Evolutionary conservation across 1,140 invertebrate genomes (phyloP).

Genomic region (Plutomurus gul): DNA sequence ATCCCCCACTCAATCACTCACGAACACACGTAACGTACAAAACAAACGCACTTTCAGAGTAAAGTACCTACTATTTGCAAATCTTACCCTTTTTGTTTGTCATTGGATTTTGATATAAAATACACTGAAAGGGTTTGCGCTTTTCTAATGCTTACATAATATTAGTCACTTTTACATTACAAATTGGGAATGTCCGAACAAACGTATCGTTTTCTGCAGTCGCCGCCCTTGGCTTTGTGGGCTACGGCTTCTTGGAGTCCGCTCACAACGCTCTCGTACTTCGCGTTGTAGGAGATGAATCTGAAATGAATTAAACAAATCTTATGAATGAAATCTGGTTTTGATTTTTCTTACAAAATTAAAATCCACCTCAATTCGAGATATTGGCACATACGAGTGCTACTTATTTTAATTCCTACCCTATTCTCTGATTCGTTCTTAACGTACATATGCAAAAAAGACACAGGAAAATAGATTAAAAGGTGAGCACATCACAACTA

Average conservation of each 20-base stretch:
- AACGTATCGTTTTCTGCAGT: slow-evolving; percentile 52
- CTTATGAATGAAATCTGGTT: background rate
- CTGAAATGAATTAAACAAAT: slow-evolving; percentile 46
- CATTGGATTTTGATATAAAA: slow-evolving; percentile 30
- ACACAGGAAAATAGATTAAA: no score
- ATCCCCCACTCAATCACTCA: background rate
- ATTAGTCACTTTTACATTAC: slow-evolving; percentile 38
- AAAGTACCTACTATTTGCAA: slow-evolving; percentile 11
- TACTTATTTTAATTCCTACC: no score
- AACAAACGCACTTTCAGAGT: background rate
- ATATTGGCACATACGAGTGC: no score
- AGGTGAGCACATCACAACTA: no score
- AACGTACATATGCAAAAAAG: no score
- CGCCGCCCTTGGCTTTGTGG: slow-evolving; percentile 53
- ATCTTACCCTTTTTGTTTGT: background rate
- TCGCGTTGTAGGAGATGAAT: slow-evolving; percentile 53
- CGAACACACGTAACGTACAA: background rate
- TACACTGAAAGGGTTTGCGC: background rate
- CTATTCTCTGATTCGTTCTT: no score
- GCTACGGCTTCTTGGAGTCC: slow-evolving; percentile 55
- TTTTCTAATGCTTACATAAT: background rate
- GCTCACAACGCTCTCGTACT: slow-evolving; percentile 55
- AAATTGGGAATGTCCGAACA: slow-evolving; percentile 52
- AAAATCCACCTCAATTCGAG: no score
- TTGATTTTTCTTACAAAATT: background rate